Evolutionary conservation across 2,113 vertebrate species (phyloP), one percentile per base, ranked within the genome.

Genomic region (Cyrtonyx montezumae): DNA sequence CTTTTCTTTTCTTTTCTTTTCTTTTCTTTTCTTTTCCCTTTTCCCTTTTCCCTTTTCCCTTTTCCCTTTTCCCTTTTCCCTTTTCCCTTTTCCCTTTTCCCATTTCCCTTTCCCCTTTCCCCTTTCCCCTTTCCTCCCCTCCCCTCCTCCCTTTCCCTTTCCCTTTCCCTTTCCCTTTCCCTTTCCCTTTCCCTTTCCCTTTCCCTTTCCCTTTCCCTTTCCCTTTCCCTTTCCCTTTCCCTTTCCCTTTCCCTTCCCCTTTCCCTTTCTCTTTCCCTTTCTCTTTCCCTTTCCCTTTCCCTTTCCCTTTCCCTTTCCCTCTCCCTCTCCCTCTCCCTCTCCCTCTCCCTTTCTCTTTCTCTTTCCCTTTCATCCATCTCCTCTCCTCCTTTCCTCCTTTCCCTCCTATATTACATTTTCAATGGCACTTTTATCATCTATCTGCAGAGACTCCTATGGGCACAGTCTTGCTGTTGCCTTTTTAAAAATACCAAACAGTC

Each of bases 401-500:
- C 51, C 26, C 8, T 16, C 14, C 51, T 26, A 14, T 53, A 40
- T 37, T 62, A 80, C 93, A 78, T 92, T 96, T 96, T 93, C 91
- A 95, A 34, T 90, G 87, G 73, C 84, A 94, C 2, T 2, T 77
- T 93, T 56, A 94, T 65, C 71, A 56, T 88, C 90, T 89, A 55
- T 78, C 61, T 82, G 84, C 83, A 71, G 48, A 91, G 87, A 20
- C 37, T 94, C 30, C 9, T 4, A 42, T 78, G 79, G 84, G 89
- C 87, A 84, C 26, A 3, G 48, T 0, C 0, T 79, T 91, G 74
- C 74, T 46, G 42, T 66, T 84, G 49, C 93, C 93, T 87, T 73
- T 84, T 92, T 79, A 6, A 70, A 87, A 92, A 63, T 53, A 61
- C 65, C 71, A 51, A 7, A 70, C 79, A 46, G 81, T 63, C 75